These are phyloP conservation scores for Microctenopoma steveboyesi DNA, from an alignment of 2,797 vertebrate species.

Conservation along the genomic window DNA sequence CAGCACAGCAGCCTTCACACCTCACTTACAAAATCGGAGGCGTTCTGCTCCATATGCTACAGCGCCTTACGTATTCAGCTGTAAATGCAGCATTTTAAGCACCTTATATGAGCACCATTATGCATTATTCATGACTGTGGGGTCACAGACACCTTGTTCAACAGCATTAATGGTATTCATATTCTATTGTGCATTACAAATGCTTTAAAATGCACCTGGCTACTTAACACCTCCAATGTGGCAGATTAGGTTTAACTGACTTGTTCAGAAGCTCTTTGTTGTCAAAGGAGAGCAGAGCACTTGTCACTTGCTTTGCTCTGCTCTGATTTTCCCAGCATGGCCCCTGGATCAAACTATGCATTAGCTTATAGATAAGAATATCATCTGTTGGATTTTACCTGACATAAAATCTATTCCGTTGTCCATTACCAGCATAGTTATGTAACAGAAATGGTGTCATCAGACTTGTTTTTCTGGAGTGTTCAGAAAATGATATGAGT, in stretches of 20 bases:
- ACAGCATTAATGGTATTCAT: conserved; percentile 54
- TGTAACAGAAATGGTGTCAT: not conserved
- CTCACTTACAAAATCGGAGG: conserved; percentile 17
- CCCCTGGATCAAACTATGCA: conserved; percentile 9
- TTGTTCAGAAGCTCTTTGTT: conserved; percentile 27
- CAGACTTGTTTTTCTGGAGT: not conserved
- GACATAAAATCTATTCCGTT: not conserved
- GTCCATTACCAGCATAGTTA: not conserved
- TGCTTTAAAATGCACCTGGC: conserved; percentile 34
- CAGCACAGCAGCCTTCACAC: conserved; percentile 30
- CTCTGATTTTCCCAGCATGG: conserved; percentile 12
- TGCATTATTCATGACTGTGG: conserved; percentile 48
- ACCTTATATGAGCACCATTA: conserved; percentile 19
- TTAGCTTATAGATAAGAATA: not conserved
- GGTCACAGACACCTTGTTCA: conserved; percentile 25
- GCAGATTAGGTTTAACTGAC: conserved; percentile 16
- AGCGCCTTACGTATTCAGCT: conserved; percentile 11
- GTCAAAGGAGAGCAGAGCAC: conserved; percentile 12
- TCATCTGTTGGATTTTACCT: not conserved
- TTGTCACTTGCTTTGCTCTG: conserved; percentile 3
- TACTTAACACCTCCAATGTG: conserved; percentile 42
- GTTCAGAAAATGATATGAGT: conserved; percentile 4
- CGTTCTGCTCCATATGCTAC: not conserved
- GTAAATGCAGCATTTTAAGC: conserved; percentile 38
- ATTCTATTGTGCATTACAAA: conserved; percentile 32